Base-by-base conservation (phyloP, 2,113 vertebrate genomes). In the Geothlypis trichas region DNA sequence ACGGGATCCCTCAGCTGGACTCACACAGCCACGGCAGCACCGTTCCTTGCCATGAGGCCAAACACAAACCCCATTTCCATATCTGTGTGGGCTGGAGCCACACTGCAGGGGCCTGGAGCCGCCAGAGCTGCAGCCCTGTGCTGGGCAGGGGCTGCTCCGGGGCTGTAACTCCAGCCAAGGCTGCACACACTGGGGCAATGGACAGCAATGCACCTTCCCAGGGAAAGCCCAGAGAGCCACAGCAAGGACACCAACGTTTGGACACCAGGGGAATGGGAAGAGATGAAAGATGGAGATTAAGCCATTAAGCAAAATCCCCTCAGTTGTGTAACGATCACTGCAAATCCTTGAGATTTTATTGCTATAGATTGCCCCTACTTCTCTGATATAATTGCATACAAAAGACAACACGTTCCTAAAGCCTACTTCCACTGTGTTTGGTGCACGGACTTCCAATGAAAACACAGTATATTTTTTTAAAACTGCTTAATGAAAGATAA, bases 31-130 rank as follows among this genome's bases (percentile, higher is more conserved):
- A 2, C 0, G n/a, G 74, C 39, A 51, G 73, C 55, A 19, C 9
- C 3, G 1, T 3, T 8, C 2, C 6, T 46, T 2, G 33, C 6
- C 39, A 4, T 0, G 2, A 3, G 73, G 39, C 5, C 1, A 9
- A 51, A 33, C 15, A 51, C 15, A 28, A 33, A 30, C 14, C 47
- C 23, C 0, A 6, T 13, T 31, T 16, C 3, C 19, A 0, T 1
- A 2, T 20, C 30, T 23, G 62, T 52, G 15, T 2, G 30, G 27
- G 58, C 11, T 26, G 39, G 0, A 47, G 54, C 13, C 55, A 15
- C 0, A 2, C 4, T 11, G 76, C 22, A n/a, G 0, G 39, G 1
- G 28, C 35, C 15, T 13, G 52, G 46, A 33, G 5, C 39, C 28
- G 52, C 19, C 59, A 3, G 5, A 49, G 82, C 58, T 11, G 26